Percentiles rank a stretch among this genome's conserved stretches.
Conservation (phyloP, 1,140 invertebrate species). For the Aplysia californica region DNA sequence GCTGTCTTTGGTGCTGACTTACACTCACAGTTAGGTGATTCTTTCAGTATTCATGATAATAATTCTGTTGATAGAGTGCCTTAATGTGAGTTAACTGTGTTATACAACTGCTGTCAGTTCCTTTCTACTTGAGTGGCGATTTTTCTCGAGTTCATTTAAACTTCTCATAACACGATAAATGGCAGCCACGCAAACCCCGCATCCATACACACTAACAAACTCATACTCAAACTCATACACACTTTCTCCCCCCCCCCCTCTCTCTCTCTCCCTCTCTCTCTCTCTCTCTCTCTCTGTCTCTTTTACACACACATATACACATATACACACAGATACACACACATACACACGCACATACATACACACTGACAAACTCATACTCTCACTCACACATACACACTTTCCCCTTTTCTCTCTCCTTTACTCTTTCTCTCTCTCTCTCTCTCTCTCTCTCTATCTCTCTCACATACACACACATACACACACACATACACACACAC, state of each 20-base stretch:
- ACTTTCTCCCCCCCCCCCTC: conserved; percentile 5
- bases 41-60: too few species aligned
- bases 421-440: conserved; percentile 5
- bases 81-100: not conserved
- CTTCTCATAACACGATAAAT: conserved; percentile 6
- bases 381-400: not conserved
- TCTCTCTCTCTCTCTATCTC: conserved; percentile 1
- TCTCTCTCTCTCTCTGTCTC: too few species aligned
- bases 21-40: too few species aligned
- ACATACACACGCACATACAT: too few species aligned
- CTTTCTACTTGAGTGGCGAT: conserved; percentile 12
- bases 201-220: conserved; percentile 2
- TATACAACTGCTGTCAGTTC: not conserved
- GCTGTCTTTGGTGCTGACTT: too few species aligned
- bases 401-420: not conserved
- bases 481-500: not conserved
- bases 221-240: not conserved
- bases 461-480: not conserved
- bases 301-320: too few species aligned
- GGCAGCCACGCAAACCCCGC: conserved; percentile 8
- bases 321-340: too few species aligned
- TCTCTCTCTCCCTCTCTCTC: conserved; percentile 20
- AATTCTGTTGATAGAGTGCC: not conserved
- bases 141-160: conserved; percentile 8
- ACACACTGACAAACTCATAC: too few species aligned